Conservation (phyloP, 2,113 vertebrate species). For the Misgurnus mizolepis region DNA sequence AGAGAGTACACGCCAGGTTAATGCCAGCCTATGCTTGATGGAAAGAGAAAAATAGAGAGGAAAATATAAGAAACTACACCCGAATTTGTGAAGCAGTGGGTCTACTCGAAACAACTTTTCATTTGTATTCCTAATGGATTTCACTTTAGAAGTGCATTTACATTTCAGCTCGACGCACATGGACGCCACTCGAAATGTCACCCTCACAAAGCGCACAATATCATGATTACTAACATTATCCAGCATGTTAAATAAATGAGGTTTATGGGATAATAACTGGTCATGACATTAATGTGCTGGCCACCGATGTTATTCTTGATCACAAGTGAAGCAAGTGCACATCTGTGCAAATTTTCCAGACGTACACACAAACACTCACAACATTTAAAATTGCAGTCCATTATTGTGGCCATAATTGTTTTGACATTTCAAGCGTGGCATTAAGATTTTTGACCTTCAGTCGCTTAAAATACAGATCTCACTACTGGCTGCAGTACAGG, state of each 20-base stretch:
- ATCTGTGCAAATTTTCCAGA: constrained; percentile 20
- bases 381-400: constrained; percentile 28
- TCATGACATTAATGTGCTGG: not conserved
- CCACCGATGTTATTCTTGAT: not conserved
- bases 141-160: constrained; percentile 16
- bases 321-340: not conserved
- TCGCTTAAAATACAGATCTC: constrained; percentile 39
- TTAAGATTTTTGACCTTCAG: constrained; percentile 55
- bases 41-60: constrained; percentile 48
- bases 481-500: constrained; percentile 30
- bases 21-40: constrained; percentile 59
- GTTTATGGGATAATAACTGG: not conserved
- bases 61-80: constrained; percentile 36
- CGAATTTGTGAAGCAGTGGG: constrained; percentile 8
- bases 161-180: not conserved
- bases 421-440: constrained; percentile 57
- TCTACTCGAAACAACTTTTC: constrained; percentile 54
- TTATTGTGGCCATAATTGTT: constrained; percentile 60
- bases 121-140: constrained; percentile 19
- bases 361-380: constrained; percentile 11
- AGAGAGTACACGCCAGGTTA: constrained; percentile 65
- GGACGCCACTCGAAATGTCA: not conserved
- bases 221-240: not conserved
- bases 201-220: not conserved
- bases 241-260: not conserved